phyloP scores from a whole-genome alignment of 2,797 vertebrate species.

The Rhyacichthys aspro region DNA sequence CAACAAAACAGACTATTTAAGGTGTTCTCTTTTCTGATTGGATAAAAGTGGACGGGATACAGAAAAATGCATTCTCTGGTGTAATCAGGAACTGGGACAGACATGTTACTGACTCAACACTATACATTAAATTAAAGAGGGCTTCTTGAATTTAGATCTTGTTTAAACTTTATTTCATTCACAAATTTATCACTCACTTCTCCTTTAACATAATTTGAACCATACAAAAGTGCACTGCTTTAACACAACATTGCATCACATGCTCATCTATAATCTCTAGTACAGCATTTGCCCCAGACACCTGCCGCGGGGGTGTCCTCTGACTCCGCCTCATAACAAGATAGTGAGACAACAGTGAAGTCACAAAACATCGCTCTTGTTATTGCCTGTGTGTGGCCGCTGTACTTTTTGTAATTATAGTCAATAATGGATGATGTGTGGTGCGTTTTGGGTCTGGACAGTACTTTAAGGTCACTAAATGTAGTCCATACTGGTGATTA shows the following conservation, averaged over 20 bases:
- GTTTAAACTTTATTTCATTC: neutral
- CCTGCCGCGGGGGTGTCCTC: slow-evolving; percentile 40
- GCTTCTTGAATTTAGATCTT: too few species aligned
- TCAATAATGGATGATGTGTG: slow-evolving; percentile 18
- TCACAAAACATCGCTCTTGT: slow-evolving; percentile 13
- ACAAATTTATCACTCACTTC: neutral
- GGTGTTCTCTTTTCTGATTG: too few species aligned
- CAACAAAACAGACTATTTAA: too few species aligned
- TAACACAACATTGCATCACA: too few species aligned
- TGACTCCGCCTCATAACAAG: slow-evolving; percentile 38
- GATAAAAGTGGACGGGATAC: too few species aligned
- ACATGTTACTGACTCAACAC: too few species aligned
- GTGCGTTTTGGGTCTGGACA: slow-evolving; percentile 1
- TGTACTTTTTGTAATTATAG: slow-evolving; percentile 2
- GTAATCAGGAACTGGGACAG: too few species aligned
- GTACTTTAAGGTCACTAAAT: neutral
- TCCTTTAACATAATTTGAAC: neutral
- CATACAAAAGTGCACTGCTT: neutral
- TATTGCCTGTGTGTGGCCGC: neutral
- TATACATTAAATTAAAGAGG: too few species aligned
- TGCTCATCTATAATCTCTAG: too few species aligned
- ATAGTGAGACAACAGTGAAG: slow-evolving; percentile 21
- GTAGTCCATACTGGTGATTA: slow-evolving; percentile 9
- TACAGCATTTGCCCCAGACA: slow-evolving; percentile 21
- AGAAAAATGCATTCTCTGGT: too few species aligned